Evolutionary conservation across 2,797 vertebrate genomes (phyloP), one percentile per base, ranked within the genome.

Genomic region (Danionella dracula): DNA sequence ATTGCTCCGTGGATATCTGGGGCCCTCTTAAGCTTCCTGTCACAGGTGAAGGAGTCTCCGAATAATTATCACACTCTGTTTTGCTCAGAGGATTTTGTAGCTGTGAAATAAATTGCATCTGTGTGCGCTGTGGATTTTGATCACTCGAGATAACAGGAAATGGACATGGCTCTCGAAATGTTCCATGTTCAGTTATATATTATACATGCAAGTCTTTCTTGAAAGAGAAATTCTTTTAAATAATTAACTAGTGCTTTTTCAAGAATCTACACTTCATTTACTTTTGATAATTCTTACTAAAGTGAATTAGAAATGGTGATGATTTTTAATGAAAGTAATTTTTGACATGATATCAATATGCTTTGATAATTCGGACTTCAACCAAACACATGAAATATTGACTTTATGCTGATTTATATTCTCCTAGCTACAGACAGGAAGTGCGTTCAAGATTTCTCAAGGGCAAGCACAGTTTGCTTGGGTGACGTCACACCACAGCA

Each of bases 21-120:
- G 72, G 67, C 62, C 31, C 60, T 56, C 74, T 76, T 79, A 79
- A 82, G 76, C 79, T 82, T 79, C 82, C 84, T 83, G 82, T 89
- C 85, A 85, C 83, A 88, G 84, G 84, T 88, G 85, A 86, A 83
- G 79, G 78, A 85, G 79, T 82, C 63, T 64, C 59, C 15, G 78
- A 86, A 86, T 87, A 88, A 89, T 88, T 85, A 88, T 82, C 74
- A 85, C 77, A 38, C 76, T 74, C 81, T 44, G 49, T 54, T 29
- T 64, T 64, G 61, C 61, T 64, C 8, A 2, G 49, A 35, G 61
- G 61, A 54, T 35, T 45, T 11, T 45, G 61, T 64, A 54, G 38
- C 49, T 23, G 17, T 8, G 2, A 54, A 44, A 44, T 53, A 64
- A 54, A 64, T 64, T 64, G 35, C 31, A 17, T 64, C 44, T 65